Percentiles rank a stretch among this genome's conserved stretches.
Conservation (phyloP, 1,140 invertebrate genomes). For the Parapsyche elsis region DNA sequence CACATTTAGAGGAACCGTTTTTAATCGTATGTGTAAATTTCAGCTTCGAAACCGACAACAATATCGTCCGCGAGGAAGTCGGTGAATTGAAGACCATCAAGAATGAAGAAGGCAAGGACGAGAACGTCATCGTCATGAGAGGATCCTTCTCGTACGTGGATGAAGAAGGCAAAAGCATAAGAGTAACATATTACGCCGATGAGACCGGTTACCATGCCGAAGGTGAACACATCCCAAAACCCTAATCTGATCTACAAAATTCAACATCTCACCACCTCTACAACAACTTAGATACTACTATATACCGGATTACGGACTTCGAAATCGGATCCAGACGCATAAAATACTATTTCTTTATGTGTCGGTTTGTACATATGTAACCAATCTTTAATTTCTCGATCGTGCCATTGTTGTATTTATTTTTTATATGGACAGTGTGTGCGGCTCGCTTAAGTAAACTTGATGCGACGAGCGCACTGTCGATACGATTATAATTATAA, state of each 20-base stretch:
- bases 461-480: not conserved
- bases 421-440: not conserved
- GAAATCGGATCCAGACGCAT: slow-evolving; percentile 1
- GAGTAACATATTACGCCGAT: slow-evolving; percentile 61
- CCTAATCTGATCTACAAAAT: not conserved
- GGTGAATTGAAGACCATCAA: slow-evolving; percentile 51
- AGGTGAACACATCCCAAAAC: slow-evolving; percentile 72
- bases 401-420: slow-evolving; percentile 4
- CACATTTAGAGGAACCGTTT: no score
- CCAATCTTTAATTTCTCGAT: not conserved
- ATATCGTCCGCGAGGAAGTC: slow-evolving; percentile 54
- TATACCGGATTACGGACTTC: not conserved
- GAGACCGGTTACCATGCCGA: slow-evolving; percentile 67
- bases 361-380: no score
- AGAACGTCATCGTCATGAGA: slow-evolving; percentile 55
- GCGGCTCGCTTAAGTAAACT: not conserved
- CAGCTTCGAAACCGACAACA: slow-evolving; percentile 62
- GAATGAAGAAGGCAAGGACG: slow-evolving; percentile 53
- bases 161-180: slow-evolving; percentile 64
- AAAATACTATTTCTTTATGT: not conserved
- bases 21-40: not conserved
- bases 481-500: not conserved
- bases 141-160: slow-evolving; percentile 65
- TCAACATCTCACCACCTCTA: not conserved
- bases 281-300: not conserved